Evolutionary conservation across 2,888 invertebrate genomes (phyloP).

Genomic region (Drosophila suboccidentalis): DNA sequence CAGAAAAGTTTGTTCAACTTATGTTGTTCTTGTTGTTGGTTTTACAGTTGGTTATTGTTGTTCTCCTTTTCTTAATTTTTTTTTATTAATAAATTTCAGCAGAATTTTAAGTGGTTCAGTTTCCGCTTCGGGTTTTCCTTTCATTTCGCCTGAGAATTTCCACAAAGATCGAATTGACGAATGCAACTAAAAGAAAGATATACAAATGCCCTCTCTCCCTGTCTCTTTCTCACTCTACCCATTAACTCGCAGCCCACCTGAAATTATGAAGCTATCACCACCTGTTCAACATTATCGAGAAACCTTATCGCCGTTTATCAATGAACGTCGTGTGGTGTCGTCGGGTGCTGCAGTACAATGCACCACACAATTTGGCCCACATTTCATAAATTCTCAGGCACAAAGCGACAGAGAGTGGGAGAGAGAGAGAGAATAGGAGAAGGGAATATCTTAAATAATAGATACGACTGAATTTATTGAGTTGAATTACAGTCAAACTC

Average conservation of each 20-base stretch:
- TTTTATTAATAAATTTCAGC: conserved; percentile 53
- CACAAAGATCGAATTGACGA: conserved; percentile 14
- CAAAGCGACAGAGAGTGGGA: neutral
- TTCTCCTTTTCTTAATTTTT: conserved; percentile 26
- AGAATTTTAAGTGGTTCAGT: conserved; percentile 45
- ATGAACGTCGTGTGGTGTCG: too few relatives aligned
- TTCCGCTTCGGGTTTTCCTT: conserved; percentile 33
- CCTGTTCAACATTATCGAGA: conserved; percentile 36
- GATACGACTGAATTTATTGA: conserved; percentile 22
- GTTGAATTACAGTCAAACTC: conserved; percentile 3
- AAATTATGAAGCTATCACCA: conserved; percentile 3
- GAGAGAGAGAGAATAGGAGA: neutral
- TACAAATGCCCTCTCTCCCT: too few relatives aligned
- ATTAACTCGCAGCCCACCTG: neutral
- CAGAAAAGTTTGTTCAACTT: conserved; percentile 55
- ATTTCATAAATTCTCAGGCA: conserved; percentile 51
- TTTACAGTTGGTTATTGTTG: conserved; percentile 2
- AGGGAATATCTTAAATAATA: conserved; percentile 16
- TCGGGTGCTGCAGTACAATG: conserved; percentile 46
- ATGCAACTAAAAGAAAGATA: neutral
- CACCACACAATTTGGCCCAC: conserved; percentile 68
- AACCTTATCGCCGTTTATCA: conserved; percentile 60
- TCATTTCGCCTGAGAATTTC: conserved; percentile 13
- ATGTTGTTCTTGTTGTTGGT: conserved; percentile 2
- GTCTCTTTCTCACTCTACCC: neutral